phyloP scores from a whole-genome alignment of 2,888 invertebrate species.

The Stramonita haemastoma region DNA sequence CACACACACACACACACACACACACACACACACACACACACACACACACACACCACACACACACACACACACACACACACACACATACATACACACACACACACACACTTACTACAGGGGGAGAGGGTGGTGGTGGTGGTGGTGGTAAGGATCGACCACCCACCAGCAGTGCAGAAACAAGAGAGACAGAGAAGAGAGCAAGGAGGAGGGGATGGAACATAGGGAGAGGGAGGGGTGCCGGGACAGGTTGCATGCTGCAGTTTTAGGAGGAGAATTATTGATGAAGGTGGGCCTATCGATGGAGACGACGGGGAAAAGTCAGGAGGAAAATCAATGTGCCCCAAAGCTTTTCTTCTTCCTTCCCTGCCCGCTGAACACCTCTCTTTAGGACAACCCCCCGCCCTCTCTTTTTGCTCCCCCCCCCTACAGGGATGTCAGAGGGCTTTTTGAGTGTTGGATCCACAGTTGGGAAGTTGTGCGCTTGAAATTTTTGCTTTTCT shows the following conservation, averaged over 20 bases:
- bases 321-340: conserved; percentile 14
- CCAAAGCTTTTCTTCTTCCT: neutral
- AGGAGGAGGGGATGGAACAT: no score
- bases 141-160: no score
- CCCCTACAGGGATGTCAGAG: no score
- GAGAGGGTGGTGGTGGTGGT: neutral
- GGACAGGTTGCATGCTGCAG: neutral
- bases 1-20: no score
- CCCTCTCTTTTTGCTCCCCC: no score
- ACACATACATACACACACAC: neutral
- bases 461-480: no score
- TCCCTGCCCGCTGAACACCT: no score
- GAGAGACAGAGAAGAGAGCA: no score
- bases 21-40: neutral
- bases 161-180: no score
- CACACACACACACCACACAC: conserved; percentile 15
- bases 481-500: no score
- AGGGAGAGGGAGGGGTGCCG: neutral
- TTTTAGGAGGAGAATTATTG: conserved; percentile 17
- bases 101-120: neutral
- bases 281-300: conserved; percentile 2
- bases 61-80: conserved; percentile 15
- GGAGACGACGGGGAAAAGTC: neutral
- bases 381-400: no score
- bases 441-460: no score